These are phyloP conservation scores for Pristionchus entomophagus DNA, from an alignment of 2,888 invertebrate genomes.

Conservation along the genomic window DNA sequence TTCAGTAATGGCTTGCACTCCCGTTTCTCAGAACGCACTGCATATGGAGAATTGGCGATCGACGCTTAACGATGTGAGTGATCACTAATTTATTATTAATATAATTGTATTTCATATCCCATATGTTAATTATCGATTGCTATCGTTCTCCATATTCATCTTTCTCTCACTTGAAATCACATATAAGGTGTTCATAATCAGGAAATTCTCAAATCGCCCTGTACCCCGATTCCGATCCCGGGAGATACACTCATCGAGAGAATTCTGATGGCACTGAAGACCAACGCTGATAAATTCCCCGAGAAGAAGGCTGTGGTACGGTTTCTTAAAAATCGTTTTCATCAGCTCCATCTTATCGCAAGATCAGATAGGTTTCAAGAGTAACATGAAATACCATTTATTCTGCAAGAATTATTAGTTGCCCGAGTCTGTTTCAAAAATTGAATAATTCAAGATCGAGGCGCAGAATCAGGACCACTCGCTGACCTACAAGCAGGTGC, in stretches of 20 bases:
- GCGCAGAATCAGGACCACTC: neutral
- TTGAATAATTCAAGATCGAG: neutral
- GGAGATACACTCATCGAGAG: neutral
- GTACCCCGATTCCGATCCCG: neutral
- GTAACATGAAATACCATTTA: no score
- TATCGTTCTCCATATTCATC: no score
- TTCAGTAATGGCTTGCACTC: neutral
- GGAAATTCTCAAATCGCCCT: neutral
- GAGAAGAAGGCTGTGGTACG: neutral
- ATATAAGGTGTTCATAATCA: neutral
- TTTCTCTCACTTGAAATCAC: no score
- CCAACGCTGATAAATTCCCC: neutral
- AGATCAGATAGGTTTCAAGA: no score
- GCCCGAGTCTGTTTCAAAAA: no score
- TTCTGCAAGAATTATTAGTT: no score
- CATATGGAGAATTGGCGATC: neutral
- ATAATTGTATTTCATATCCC: neutral
- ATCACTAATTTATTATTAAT: neutral
- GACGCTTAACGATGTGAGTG: neutral
- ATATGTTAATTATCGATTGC: no score
- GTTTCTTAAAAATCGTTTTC: neutral
- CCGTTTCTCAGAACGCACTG: neutral
- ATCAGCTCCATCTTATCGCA: neutral
- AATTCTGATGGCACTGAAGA: neutral
- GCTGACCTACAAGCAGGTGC: neutral